phyloP scores from a whole-genome alignment of 2,113 vertebrate species.

The Meles meles region DNA sequence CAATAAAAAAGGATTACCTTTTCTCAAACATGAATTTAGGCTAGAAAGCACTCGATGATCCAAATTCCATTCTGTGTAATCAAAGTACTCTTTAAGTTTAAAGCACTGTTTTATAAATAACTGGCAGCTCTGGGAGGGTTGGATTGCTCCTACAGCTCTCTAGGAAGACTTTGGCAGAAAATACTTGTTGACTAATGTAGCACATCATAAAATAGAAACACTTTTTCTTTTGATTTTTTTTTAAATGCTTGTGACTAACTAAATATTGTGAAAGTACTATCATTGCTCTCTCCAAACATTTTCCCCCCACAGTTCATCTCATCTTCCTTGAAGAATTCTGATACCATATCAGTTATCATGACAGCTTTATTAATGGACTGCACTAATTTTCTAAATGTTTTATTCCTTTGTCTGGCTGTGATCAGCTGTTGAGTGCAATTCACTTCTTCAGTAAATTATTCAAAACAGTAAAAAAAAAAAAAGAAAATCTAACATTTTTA shows the following conservation, averaged over 20 bases:
- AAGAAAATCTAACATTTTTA: not conserved
- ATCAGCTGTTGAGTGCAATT: not conserved
- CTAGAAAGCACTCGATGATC: not conserved
- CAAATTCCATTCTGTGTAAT: not conserved
- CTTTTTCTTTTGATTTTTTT: not conserved
- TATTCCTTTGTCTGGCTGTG: not conserved
- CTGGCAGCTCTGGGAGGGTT: not conserved
- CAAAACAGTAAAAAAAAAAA: not conserved
- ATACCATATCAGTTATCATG: not conserved
- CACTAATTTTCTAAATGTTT: not conserved
- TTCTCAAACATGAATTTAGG: not conserved
- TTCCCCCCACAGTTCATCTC: not conserved
- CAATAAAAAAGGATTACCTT: not conserved
- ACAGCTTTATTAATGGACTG: not conserved
- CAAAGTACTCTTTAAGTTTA: not conserved
- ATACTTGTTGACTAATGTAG: slow-evolving; percentile 32
- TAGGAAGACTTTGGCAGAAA: slow-evolving; percentile 54
- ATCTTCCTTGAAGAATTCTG: not conserved
- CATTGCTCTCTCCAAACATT: not conserved
- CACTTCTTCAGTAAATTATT: not conserved
- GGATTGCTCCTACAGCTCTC: not conserved
- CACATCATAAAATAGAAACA: slow-evolving; percentile 32
- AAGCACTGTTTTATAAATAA: slow-evolving; percentile 18
- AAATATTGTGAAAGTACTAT: slow-evolving; percentile 44
- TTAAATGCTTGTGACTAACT: not conserved